phyloP scores from a whole-genome alignment of 2,888 invertebrate species.

The Drepana falcataria region DNA sequence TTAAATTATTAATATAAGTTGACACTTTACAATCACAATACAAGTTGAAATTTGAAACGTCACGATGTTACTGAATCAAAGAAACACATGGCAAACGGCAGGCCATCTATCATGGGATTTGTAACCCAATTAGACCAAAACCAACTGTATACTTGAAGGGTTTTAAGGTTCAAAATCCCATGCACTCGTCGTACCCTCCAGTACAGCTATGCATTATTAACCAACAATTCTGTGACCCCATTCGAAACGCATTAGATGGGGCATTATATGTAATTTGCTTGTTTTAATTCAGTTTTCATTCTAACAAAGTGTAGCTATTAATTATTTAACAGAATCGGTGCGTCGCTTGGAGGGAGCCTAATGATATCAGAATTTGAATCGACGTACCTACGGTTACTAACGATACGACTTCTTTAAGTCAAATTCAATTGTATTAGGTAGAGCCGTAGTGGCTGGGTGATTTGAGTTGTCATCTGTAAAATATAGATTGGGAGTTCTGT shows the following conservation, averaged over 20 bases:
- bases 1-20: constrained; percentile 9
- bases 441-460: too few species aligned
- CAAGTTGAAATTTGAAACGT: constrained; percentile 35
- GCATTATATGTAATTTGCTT: constrained; percentile 69
- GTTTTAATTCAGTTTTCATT: constrained; percentile 75
- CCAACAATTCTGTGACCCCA: constrained; percentile 64
- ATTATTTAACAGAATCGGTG: constrained; percentile 53
- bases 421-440: too few species aligned
- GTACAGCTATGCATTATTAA: constrained; percentile 67
- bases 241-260: constrained; percentile 61
- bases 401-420: too few species aligned
- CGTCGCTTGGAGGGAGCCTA: constrained; percentile 2
- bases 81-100: constrained; percentile 49
- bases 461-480: too few species aligned
- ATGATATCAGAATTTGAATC: constrained; percentile 8
- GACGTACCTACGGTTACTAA: constrained; percentile 4
- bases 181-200: constrained; percentile 20
- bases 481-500: too few species aligned
- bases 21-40: constrained; percentile 7
- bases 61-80: constrained; percentile 46
- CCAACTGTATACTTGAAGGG: neutral
- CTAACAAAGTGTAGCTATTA: constrained; percentile 64
- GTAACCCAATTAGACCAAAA: constrained; percentile 2
- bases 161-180: constrained; percentile 19
- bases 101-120: constrained; percentile 53